phyloP scores from a whole-genome alignment of 2,113 vertebrate species.

The Callipepla squamata region DNA sequence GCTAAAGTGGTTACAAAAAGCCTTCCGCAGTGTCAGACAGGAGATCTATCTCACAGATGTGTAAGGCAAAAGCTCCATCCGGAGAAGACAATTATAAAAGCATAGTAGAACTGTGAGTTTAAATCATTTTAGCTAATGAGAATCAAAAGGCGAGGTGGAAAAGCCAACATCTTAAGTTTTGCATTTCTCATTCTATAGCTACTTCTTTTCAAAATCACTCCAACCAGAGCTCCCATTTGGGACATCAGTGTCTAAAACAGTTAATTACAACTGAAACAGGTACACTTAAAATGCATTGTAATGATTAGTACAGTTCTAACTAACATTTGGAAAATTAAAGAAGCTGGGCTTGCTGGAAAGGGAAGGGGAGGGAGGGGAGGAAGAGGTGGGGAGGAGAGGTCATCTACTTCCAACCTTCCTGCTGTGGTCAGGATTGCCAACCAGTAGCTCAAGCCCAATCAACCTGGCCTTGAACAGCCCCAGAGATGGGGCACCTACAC shows the following conservation, averaged over 20 bases:
- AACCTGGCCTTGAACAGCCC: too few relatives aligned
- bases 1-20: slow-evolving; percentile 22
- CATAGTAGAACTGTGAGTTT: background rate
- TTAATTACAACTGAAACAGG: background rate
- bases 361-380: too few relatives aligned
- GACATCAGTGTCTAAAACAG: rapidly evolving
- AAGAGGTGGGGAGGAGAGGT: too few relatives aligned
- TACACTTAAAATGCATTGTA: background rate
- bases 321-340: background rate
- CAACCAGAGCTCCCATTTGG: background rate
- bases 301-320: background rate
- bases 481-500: too few relatives aligned
- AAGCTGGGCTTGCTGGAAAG: background rate
- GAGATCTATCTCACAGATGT: background rate
- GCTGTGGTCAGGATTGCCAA: too few relatives aligned
- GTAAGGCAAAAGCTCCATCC: background rate
- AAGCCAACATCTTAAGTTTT: background rate
- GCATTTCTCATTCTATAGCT: background rate
- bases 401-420: too few relatives aligned
- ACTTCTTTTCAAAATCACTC: background rate
- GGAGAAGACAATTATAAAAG: background rate
- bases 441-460: too few relatives aligned
- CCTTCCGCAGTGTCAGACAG: background rate
- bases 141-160: background rate
- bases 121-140: background rate